Percentiles rank a stretch among this genome's conserved stretches.
These are phyloP conservation scores for Chrysotoxum bicinctum DNA, from an alignment of 2,888 invertebrate species.

Conservation along the genomic window DNA sequence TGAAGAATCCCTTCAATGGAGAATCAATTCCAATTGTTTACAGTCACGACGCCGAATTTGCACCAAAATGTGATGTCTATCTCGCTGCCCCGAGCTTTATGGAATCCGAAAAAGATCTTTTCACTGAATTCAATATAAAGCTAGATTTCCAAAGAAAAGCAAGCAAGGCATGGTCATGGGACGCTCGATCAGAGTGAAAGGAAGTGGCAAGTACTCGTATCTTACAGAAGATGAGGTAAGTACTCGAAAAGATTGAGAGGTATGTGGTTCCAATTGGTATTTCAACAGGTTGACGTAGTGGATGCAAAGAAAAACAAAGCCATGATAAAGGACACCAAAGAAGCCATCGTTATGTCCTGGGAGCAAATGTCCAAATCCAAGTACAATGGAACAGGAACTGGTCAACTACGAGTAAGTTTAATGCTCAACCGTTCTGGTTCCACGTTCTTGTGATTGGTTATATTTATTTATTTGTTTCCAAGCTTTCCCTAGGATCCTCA, in stretches of 20 bases:
- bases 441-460: not conserved
- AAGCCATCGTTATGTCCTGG: conserved; percentile 89
- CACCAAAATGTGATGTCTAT: conserved; percentile 86
- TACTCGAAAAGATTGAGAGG: not conserved
- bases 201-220: conserved; percentile 91
- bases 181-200: conserved; percentile 88
- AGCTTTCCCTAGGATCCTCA: conserved; percentile 93
- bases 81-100: conserved; percentile 87
- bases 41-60: conserved; percentile 85
- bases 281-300: conserved; percentile 81
- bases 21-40: conserved; percentile 86
- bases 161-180: conserved; percentile 94
- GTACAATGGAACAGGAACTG: conserved; percentile 95
- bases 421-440: no score
- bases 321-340: conserved; percentile 85
- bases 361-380: conserved; percentile 99
- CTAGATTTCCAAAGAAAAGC: conserved; percentile 69
- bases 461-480: conserved; percentile 35
- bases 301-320: conserved; percentile 85
- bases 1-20: conserved; percentile 88
- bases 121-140: conserved; percentile 83
- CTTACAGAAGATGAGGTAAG: conserved; percentile 85
- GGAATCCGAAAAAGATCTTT: conserved; percentile 85
- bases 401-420: conserved; percentile 89
- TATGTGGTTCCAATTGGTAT: conserved; percentile 77